Conservation (phyloP, 2,113 vertebrate species). For the Condylura cristata region DNA sequence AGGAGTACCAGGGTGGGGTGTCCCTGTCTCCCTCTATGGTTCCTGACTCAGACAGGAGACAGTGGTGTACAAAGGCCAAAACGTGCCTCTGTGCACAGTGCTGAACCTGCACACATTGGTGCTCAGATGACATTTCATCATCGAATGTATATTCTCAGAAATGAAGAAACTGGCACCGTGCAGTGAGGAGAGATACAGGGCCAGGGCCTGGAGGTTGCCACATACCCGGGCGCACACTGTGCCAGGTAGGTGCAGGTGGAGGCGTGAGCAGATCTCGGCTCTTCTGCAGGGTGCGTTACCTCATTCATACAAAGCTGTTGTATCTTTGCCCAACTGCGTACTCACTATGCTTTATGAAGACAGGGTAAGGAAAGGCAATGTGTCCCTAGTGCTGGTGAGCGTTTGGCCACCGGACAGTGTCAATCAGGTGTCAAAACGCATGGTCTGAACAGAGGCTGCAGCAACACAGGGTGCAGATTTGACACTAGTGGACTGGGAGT, state of each 20-base stretch:
- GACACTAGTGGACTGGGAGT: not conserved
- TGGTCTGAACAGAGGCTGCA: not conserved
- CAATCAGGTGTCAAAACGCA: not conserved
- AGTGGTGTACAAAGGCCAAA: not conserved
- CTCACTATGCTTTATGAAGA: not conserved
- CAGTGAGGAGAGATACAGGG: not conserved
- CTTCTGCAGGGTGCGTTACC: not conserved
- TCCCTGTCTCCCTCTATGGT: no score
- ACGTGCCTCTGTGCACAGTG: not conserved
- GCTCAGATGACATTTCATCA: not conserved
- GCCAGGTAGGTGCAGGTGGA: not conserved
- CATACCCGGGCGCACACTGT: not conserved
- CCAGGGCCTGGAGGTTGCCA: fast-evolving
- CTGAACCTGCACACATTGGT: not conserved
- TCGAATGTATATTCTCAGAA: not conserved
- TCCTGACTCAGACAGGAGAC: no score
- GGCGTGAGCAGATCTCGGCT: not conserved
- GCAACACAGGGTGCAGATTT: not conserved
- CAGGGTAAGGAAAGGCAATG: not conserved
- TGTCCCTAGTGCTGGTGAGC: not conserved
- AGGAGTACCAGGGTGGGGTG: no score
- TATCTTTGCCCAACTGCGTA: not conserved
- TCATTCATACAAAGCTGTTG: not conserved
- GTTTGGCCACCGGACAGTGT: not conserved
- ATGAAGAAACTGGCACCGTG: not conserved